Evolutionary conservation across 2,797 vertebrate genomes (phyloP), one percentile per base, ranked within the genome.

Genomic region (Neomorphus geoffroyi): DNA sequence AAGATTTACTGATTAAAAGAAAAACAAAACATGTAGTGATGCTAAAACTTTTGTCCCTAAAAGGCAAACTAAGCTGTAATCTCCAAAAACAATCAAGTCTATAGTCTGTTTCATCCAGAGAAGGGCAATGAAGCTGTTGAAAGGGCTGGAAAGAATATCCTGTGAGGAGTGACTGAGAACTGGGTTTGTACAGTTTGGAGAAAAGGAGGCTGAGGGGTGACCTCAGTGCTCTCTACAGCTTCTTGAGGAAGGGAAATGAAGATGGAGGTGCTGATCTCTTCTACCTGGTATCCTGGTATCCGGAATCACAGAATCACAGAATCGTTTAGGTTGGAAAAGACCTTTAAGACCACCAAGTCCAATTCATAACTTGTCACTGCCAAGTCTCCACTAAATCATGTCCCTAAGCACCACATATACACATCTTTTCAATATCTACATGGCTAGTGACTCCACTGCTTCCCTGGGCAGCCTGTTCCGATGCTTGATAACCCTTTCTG

Each of bases 161-260:
- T 18, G 0, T 12, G 22, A 66, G 14, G 24, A 48, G 5, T 0
- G 0, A 23, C 7, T 57, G 21, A 57, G 21, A n/a, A 33, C 54
- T 23, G 32, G 32, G n/a, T 30, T 64, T 71, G 13, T 62, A 26
- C 7, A 15, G 23, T 23, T 33, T 41, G 18, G 32, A 72, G 17
- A 22, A 9, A 33, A 57, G 54, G 19, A 57, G 53, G 7, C 53
- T 11, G 30, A 54, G 30, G 30, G 53, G 18, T 10, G 9, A 54
- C 4, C 3, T 33, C 19, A n/a, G 13, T 50, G 7, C 26, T 33
- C 45, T 37, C 45, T 26, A 24, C 46, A 65, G 13, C 60, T 87
- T 85, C 79, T 51, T 7, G 39, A 57, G 26, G 23, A 64, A 18
- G 9, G 15, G 6, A 37, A 9, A 12, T 0, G 2, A 28, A 66